These are phyloP conservation scores for Melanargia galathea DNA, from an alignment of 2,888 invertebrate genomes.

Conservation along the genomic window DNA sequence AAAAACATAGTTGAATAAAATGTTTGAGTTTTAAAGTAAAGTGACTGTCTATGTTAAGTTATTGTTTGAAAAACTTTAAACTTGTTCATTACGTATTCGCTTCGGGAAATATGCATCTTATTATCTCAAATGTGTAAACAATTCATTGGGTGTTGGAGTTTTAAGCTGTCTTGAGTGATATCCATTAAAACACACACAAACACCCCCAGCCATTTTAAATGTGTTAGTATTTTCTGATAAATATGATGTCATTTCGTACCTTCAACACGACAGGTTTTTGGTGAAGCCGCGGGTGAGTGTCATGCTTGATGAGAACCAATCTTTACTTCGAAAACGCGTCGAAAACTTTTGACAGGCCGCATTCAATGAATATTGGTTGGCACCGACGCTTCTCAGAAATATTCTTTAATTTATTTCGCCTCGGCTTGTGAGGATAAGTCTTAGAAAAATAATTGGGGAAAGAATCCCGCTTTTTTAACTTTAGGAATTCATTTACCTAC, in stretches of 20 bases:
- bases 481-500: conserved; percentile 42
- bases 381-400: conserved; percentile 48
- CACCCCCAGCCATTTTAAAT: too few species aligned
- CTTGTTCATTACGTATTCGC: too few species aligned
- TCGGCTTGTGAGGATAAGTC: conserved; percentile 43
- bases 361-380: conserved; percentile 35
- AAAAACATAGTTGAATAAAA: too few species aligned
- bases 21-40: too few species aligned
- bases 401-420: conserved; percentile 47
- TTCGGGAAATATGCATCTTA: not conserved
- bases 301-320: conserved; percentile 63
- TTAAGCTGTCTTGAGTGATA: too few species aligned
- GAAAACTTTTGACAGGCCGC: conserved; percentile 47
- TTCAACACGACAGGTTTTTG: conserved; percentile 2
- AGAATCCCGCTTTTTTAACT: conserved; percentile 40
- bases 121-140: not conserved
- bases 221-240: not conserved
- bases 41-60: too few species aligned
- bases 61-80: too few species aligned
- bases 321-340: conserved; percentile 62
- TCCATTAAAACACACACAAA: too few species aligned
- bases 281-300: conserved; percentile 40
- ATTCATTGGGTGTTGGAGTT: too few species aligned
- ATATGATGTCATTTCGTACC: conserved; percentile 9
- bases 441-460: conserved; percentile 44